Evolutionary conservation across 2,888 invertebrate species (phyloP), one percentile per base, ranked within the genome.

Genomic region (Cheiracanthium punctorium): DNA sequence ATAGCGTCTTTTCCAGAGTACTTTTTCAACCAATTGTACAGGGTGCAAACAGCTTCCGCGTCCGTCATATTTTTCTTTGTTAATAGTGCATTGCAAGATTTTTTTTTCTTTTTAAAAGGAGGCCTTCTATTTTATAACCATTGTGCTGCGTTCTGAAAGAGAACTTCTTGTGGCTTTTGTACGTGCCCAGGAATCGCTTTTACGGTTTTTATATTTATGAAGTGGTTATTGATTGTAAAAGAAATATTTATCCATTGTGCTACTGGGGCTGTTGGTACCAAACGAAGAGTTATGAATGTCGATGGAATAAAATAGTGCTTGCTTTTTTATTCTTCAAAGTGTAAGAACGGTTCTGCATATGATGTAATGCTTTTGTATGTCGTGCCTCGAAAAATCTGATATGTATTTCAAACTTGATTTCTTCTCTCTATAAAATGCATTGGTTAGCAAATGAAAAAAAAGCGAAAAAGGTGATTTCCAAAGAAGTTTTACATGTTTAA

Each of bases 181-280:
- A 12, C 58, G 20, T 20, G 58, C 20, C 24, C 24, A 2, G 7
- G 58, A 58, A 58, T 58, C 20, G 58, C 24, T 20, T 24, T 58
- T 58, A 24, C 24, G 58, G 58, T 58, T 58, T 58, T n/a, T n/a
- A n/a, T 58, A 58, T 58, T 20, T 58, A 58, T 58, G 58, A 58
- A 58, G 58, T 58, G 24, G 24, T 58, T 58, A 58, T 58, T 58
- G 58, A 58, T 24, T 58, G 58, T 24, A 58, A 58, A 24, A 58
- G 24, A 24, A 58, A 58, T 58, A 58, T 58, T 58, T 58, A 58
- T 24, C 58, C 12, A 24, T 58, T 58, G 58, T 58, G 58, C 58
- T 58, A 5, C 2, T 58, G 4, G n/a, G 12, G 48, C 48, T 48
- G 14, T 10, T 48, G 48, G 7, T 1, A 17, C 24, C 5, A 2